Evolutionary conservation across 2,797 vertebrate genomes (phyloP), one percentile per base, ranked within the genome.

Genomic region (Lateolabrax maculatus): DNA sequence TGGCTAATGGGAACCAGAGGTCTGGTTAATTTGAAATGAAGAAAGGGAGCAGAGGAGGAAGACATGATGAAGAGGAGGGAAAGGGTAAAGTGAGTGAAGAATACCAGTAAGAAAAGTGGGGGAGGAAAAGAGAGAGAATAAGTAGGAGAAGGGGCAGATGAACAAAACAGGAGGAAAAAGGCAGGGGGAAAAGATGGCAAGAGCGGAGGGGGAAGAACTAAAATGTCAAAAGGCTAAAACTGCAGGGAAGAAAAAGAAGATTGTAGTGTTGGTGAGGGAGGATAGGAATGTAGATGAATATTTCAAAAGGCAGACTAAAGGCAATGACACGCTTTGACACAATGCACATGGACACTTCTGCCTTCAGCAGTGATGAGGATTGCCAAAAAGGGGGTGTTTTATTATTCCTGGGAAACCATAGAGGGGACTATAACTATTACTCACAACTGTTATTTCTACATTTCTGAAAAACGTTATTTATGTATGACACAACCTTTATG

Each of bases 231-330:
- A 79, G 63, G 62, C 46, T 70, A 51, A 79, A 75, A 60, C 76
- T 80, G 72, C 11, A 3, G 44, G 67, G 73, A 88, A 71, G 61
- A 84, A 75, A 76, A 76, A 70, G 77, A 67, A 72, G 81, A 86
- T 23, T 66, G 80, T 58, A 62, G 69, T 25, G 76, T 57, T 53
- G 64, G 53, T 65, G 80, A 83, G 79, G 84, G 80, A 73, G 53
- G 60, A 79, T 8, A 63, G 84, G 83, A 89, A 78, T 77, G 65
- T 31, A 53, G 65, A 85, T 74, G 65, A 89, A 89, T 79, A 90
- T 87, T 87, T 90, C 76, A 82, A 80, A 84, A 83, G 83, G 77
- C 74, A 81, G 75, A 83, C 60, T 64, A 66, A 83, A 83, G 37
- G 80, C 73, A 79, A 75, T 64, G 77, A 86, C 80, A 86, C 34